Base-by-base conservation (phyloP, 2,797 vertebrate genomes). In the Amniataba percoides region DNA sequence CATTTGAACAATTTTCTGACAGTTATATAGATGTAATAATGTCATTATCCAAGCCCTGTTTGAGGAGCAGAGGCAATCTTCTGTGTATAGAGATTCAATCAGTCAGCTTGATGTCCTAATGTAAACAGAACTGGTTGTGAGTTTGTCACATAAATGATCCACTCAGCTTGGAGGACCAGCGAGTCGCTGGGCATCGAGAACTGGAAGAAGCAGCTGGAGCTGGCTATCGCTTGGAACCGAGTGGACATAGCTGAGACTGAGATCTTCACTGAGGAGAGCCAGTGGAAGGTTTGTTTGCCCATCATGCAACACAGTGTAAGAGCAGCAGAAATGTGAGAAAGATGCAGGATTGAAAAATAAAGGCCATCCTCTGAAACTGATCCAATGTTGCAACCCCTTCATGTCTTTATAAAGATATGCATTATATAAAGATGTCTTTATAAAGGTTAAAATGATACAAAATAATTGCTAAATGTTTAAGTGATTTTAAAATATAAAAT, bases 201-300 rank as follows among this genome's bases (percentile, higher is more conserved):
- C 84, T 97, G 95, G 96, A 96, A 96, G 83, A 96, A 95, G 73
- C 97, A 99, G 90, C 94, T 99, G 90, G 96, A 98, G 90, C 70
- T 99, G 82, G 98, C 98, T 0, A 97, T 99, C 71, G 96, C 97
- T 48, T 99, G 98, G 98, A 98, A 98, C 86, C 93, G 97, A 1
- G 96, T 97, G 71, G 98, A 99, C 92, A 97, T 99, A 9, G 98
- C 98, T 27, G 89, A 96, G 81, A 97, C 95, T 0, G 97, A 99
- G 92, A 98, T 99, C 87, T 99, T 99, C 88, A 97, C 96, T 0
- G 97, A 97, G 0, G 96, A 99, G 87, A 94, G 95, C 0, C 96
- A 96, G 71, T 98, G 97, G 97, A 97, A 97, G 95, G 98, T 98
- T 25, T 18, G 70, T 81, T 56, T 2, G 0, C 15, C 9, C n/a